A percentile compares a stretch with the other conserved stretches of the same genome.
Evolutionary conservation across 92 coral and sea anemone species (phyloP).

Genomic region (Parazoanthus atlanticus): DNA sequence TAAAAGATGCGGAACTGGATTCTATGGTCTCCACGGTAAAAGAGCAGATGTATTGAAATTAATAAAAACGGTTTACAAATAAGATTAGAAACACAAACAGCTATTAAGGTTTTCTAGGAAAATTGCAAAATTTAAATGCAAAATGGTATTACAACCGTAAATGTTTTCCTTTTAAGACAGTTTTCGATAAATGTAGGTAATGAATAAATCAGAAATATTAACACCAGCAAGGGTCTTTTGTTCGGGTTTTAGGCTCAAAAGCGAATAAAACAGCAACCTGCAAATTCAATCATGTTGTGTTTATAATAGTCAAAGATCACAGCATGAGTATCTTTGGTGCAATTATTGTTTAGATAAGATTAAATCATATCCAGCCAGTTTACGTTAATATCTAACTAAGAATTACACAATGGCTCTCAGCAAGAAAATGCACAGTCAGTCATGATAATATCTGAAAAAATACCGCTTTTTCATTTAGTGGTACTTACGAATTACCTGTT

Average conservation of each 20-base stretch:
- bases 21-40: not conserved
- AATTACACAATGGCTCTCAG: not conserved
- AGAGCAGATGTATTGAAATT: slow-evolving; percentile 25
- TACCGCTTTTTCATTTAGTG: not conserved
- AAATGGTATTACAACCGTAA: not conserved
- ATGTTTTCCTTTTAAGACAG: not conserved
- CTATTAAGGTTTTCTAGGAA: slow-evolving; percentile 19
- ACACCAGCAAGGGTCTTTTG: slow-evolving; percentile 5
- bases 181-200: not conserved
- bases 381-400: not conserved
- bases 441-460: too few species aligned
- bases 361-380: not conserved
- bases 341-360: not conserved
- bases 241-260: not conserved
- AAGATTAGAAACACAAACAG: slow-evolving; percentile 19
- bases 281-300: not conserved
- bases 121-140: not conserved
- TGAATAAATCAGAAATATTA: not conserved
- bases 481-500: too few species aligned
- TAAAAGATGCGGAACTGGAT: not conserved
- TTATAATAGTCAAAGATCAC: not conserved
- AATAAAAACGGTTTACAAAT: slow-evolving; percentile 10
- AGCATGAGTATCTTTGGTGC: not conserved
- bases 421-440: too few species aligned
- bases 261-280: slow-evolving; percentile 20